Base-by-base conservation (phyloP, 2,888 invertebrate species). In the Pteria penguin region DNA sequence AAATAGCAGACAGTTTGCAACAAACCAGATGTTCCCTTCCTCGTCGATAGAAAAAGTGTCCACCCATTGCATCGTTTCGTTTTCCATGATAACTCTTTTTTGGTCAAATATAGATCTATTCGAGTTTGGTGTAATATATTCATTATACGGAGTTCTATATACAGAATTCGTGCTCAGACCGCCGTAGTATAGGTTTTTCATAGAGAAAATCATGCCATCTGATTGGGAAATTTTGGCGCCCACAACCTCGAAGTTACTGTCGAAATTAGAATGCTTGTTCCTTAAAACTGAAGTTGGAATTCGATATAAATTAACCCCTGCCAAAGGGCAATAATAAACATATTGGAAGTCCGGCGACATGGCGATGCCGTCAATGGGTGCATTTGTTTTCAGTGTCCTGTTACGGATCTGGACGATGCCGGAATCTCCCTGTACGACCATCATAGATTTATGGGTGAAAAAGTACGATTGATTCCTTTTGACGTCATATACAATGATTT, bases 311-410 rank as follows among this genome's bases (percentile, higher is more conserved):
- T 73, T 77, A 4, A 76, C 78, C 1, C 86, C 86, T 4, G 81
- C 82, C 1, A 89, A 79, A 2, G 87, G 81, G 26, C 84, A 84
- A 75, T 85, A 89, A 57, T 86, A 86, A 1, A 89, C 79, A 69
- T 81, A 86, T 0, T 81, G 62, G 62, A 87, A 87, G 62, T 86
- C 85, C 0, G 84, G 82, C 0, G 86, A 85, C 76, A 89, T 85
- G 11, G 88, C 88, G 11, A 89, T 87, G 2, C 88, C 88, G 58
- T 88, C 84, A 1, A 88, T 83, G 24, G 82, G 80, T 24, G 81
- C 81, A 26, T 70, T 76, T 2, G 79, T 71, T 2, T 71, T 76
- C 11, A 78, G 75, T 5, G 78, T 62, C 22, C 81, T 61, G 22
- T 77, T 76, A 4, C 61, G 61, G 26, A 82, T 69, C 3, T 76